Evolutionary conservation across 1,140 invertebrate species (phyloP).

Genomic region (Ceratitis capitata): DNA sequence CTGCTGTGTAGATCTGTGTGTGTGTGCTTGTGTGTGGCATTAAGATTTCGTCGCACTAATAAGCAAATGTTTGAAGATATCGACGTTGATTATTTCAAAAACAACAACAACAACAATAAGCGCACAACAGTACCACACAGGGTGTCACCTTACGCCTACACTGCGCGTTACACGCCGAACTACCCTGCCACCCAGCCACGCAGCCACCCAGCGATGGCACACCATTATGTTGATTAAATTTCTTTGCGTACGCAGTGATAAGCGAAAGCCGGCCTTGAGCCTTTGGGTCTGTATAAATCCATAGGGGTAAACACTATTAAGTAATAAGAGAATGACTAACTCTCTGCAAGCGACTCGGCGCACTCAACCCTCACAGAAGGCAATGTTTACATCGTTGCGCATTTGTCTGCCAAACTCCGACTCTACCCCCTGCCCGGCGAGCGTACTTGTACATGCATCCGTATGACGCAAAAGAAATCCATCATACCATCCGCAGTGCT

Average conservation of each 20-base stretch:
- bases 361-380: not conserved
- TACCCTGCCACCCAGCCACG: no score
- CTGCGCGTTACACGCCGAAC: not conserved
- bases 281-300: not conserved
- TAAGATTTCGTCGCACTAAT: conserved; percentile 39
- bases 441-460: not conserved
- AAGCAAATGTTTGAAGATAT: conserved; percentile 38
- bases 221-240: conserved; percentile 63
- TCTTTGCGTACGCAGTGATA: conserved; percentile 7
- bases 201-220: conserved; percentile 43
- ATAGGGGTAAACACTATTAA: conserved; percentile 43
- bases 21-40: not conserved
- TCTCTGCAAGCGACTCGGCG: not conserved
- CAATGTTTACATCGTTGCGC: not conserved
- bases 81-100: conserved; percentile 12
- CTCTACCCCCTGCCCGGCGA: not conserved
- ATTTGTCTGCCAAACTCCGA: not conserved
- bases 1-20: not conserved
- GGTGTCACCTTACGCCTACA: not conserved
- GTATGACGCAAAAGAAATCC: conserved; percentile 21
- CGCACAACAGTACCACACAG: not conserved
- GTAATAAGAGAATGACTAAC: conserved; percentile 40
- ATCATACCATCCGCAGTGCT: conserved; percentile 29
- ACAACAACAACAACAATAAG: not conserved
- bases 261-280: not conserved